phyloP scores from a whole-genome alignment of 1,140 invertebrate species.

The Eulimnadia texana region DNA sequence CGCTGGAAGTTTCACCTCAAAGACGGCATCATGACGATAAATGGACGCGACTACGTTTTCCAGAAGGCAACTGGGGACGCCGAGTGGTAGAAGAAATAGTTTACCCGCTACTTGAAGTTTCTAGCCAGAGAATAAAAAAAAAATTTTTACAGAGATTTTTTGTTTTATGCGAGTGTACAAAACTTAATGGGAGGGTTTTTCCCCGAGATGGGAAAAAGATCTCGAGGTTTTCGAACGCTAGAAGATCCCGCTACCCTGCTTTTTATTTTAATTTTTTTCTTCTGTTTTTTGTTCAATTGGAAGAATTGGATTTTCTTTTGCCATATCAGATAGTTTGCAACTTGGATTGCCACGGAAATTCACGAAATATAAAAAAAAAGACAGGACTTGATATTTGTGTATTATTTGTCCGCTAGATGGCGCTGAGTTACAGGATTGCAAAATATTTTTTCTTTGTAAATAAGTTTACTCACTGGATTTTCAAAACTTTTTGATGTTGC shows the following conservation, averaged over 20 bases:
- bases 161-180: too few species aligned
- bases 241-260: neutral
- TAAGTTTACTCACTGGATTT: too few species aligned
- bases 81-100: slow-evolving; percentile 61
- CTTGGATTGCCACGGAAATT: neutral
- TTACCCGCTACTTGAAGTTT: too few species aligned
- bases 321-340: neutral
- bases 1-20: slow-evolving; percentile 99
- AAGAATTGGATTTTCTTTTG: neutral
- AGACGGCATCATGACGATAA: slow-evolving; percentile 98
- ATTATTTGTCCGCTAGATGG: neutral
- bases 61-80: slow-evolving; percentile 97
- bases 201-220: too few species aligned
- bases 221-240: too few species aligned
- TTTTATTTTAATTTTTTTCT: neutral
- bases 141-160: too few species aligned
- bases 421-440: neutral
- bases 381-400: neutral
- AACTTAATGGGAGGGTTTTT: too few species aligned
- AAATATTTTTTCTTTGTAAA: neutral
- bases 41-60: slow-evolving; percentile 96
- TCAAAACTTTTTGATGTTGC: too few species aligned
- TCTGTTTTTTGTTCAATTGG: neutral
- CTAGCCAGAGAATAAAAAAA: too few species aligned
- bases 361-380: neutral